Conservation (phyloP, 2,113 vertebrate species). For the Lucifuga dentata region DNA sequence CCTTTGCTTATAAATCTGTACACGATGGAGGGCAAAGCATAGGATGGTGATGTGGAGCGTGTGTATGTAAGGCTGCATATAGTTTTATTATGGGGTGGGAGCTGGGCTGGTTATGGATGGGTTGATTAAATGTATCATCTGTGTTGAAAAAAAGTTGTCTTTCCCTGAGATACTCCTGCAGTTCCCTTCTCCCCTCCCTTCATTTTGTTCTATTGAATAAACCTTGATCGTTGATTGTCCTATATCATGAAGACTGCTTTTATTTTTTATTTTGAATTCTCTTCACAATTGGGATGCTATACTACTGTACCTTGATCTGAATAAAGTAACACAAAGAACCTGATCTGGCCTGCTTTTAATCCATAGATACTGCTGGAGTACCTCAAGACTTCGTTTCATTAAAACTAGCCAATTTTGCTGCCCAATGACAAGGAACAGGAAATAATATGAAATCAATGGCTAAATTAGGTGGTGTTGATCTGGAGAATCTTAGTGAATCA, state of each 20-base stretch:
- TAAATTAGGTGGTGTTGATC: too few species aligned
- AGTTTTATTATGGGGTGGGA: slow-evolving; percentile 69
- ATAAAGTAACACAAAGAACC: slow-evolving; percentile 77
- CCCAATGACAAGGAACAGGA: background rate
- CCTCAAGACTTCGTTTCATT: background rate
- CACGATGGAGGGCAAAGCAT: slow-evolving; percentile 28
- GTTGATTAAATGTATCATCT: slow-evolving; percentile 59
- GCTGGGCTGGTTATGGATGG: slow-evolving; percentile 49
- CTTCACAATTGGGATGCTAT: slow-evolving; percentile 72
- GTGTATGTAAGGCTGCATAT: slow-evolving; percentile 57
- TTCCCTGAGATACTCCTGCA: slow-evolving; percentile 30
- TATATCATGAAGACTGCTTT: slow-evolving; percentile 69
- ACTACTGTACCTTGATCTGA: slow-evolving; percentile 79
- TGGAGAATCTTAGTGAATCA: too few species aligned
- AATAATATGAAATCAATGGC: background rate
- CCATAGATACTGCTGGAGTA: background rate
- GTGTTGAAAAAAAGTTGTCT: slow-evolving; percentile 62
- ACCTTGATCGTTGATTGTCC: slow-evolving; percentile 74
- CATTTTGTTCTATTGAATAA: slow-evolving; percentile 70
- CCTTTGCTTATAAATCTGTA: slow-evolving; percentile 18
- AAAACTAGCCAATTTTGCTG: slow-evolving; percentile 1
- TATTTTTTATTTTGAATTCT: slow-evolving; percentile 72
- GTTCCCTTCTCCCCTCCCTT: slow-evolving; percentile 4
- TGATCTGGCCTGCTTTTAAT: background rate
- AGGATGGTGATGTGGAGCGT: slow-evolving; percentile 30